Evolutionary conservation across 2,797 vertebrate genomes (phyloP).

Genomic region (Sphenodon punctatus): DNA sequence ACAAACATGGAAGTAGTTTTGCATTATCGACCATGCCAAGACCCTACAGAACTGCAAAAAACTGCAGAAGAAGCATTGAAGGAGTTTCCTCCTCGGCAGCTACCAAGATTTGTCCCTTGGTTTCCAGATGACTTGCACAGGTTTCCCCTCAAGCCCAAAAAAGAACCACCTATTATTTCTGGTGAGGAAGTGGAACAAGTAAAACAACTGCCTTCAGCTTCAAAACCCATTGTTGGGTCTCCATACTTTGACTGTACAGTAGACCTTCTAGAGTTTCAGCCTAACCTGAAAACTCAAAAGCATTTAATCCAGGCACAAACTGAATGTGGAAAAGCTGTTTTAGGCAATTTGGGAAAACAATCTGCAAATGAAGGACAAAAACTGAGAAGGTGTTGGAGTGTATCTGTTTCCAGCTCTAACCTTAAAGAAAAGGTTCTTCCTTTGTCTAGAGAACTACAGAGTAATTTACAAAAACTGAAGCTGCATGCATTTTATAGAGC

Average conservation of each 20-base stretch:
- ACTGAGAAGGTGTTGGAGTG: conserved; percentile 85
- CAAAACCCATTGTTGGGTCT: conserved; percentile 42
- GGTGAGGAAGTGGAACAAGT: conserved; percentile 62
- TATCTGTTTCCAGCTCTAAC: conserved; percentile 65
- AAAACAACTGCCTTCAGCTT: conserved; percentile 38
- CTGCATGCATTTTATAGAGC: conserved; percentile 86
- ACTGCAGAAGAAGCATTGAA: conserved; percentile 82
- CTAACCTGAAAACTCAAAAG: conserved; percentile 29
- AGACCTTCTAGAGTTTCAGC: conserved; percentile 74
- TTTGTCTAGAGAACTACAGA: conserved; percentile 80
- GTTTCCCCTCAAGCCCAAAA: conserved; percentile 86
- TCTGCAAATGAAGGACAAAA: conserved; percentile 32
- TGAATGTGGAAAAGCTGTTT: conserved; percentile 8
- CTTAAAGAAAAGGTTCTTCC: conserved; percentile 58
- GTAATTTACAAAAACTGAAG: conserved; percentile 74
- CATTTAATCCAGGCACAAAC: conserved; percentile 15
- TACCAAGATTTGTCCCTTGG: conserved; percentile 86
- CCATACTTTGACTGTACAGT: conserved; percentile 69
- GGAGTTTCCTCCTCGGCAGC: conserved; percentile 79
- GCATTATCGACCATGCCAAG: conserved; percentile 78
- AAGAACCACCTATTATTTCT: conserved; percentile 80
- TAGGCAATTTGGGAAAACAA: conserved; percentile 35
- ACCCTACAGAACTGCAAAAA: conserved; percentile 71
- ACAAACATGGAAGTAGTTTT: conserved; percentile 86
- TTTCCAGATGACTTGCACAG: conserved; percentile 74